phyloP scores from a whole-genome alignment of 2,888 invertebrate species.

The Junonia oenone region DNA sequence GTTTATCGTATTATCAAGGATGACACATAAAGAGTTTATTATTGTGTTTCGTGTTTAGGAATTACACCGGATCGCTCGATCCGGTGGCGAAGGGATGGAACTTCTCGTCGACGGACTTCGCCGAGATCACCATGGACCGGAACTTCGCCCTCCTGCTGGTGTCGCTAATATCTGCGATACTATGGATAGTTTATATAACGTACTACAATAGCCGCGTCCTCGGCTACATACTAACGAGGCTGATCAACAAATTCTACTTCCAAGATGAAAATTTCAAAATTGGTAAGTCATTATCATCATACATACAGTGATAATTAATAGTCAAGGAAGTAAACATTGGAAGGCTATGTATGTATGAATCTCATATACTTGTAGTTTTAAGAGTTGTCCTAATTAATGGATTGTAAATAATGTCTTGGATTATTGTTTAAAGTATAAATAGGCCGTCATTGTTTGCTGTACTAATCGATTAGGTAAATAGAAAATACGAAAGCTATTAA shows the following conservation, averaged over 20 bases:
- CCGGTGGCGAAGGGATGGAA: conserved; percentile 79
- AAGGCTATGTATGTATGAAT: background rate
- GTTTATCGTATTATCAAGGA: conserved; percentile 30
- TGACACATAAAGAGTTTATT: conserved; percentile 40
- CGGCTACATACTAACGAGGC: conserved; percentile 92
- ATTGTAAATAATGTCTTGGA: too few relatives aligned
- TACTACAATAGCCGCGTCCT: conserved; percentile 96
- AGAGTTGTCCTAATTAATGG: too few relatives aligned
- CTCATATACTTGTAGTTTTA: background rate
- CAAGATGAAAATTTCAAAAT: conserved; percentile 93
- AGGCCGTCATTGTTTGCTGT: too few relatives aligned
- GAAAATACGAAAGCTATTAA: too few relatives aligned
- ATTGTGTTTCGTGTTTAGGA: conserved; percentile 48
- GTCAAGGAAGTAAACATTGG: background rate
- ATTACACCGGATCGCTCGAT: conserved; percentile 49
- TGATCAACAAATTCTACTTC: conserved; percentile 92
- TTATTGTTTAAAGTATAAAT: too few relatives aligned
- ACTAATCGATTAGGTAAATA: too few relatives aligned
- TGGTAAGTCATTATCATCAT: conserved; percentile 76
- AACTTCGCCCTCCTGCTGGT: conserved; percentile 87
- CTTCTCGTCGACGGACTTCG: conserved; percentile 75
- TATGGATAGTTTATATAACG: conserved; percentile 96
- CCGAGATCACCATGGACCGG: conserved; percentile 86
- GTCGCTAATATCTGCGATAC: conserved; percentile 89
- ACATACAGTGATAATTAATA: background rate